Evolutionary conservation across 2,113 vertebrate genomes (phyloP).

Genomic region (Myotis lucifugus): DNA sequence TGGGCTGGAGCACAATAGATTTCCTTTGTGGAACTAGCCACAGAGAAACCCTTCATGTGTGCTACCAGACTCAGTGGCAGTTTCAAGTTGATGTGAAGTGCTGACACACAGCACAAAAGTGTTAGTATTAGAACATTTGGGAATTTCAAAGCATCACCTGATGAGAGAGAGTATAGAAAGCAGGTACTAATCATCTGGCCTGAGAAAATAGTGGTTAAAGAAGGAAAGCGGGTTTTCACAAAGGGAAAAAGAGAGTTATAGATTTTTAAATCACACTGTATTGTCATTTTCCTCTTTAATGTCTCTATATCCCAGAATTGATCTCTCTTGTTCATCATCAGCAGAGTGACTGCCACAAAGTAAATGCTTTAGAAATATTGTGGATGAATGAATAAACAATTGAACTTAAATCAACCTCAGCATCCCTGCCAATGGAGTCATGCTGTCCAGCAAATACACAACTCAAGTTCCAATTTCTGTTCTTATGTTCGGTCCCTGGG

Average conservation of each 20-base stretch:
- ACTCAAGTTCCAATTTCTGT: neutral
- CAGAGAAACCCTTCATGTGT: constrained; percentile 70
- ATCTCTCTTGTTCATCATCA: neutral
- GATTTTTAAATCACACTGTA: neutral
- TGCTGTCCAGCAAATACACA: neutral
- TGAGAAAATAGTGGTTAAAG: constrained; percentile 61
- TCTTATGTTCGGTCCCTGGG: neutral
- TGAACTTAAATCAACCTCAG: neutral
- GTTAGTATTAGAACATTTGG: constrained; percentile 50
- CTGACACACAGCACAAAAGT: constrained; percentile 59
- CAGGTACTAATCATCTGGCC: neutral
- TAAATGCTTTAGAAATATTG: constrained; percentile 20
- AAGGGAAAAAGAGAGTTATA: constrained; percentile 1
- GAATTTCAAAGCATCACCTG: constrained; percentile 69
- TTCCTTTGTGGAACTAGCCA: constrained; percentile 68
- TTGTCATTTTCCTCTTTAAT: constrained; percentile 30
- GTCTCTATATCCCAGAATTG: neutral
- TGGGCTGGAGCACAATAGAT: constrained; percentile 17
- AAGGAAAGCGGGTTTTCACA: neutral
- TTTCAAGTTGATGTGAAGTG: constrained; percentile 60
- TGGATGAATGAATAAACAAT: constrained; percentile 1
- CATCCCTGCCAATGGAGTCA: neutral
- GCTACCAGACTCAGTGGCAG: constrained; percentile 53
- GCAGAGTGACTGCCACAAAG: neutral
- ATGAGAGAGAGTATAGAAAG: constrained; percentile 33